Evolutionary conservation across 2,888 invertebrate species (phyloP).

Genomic region (Nymphalis polychloros): DNA sequence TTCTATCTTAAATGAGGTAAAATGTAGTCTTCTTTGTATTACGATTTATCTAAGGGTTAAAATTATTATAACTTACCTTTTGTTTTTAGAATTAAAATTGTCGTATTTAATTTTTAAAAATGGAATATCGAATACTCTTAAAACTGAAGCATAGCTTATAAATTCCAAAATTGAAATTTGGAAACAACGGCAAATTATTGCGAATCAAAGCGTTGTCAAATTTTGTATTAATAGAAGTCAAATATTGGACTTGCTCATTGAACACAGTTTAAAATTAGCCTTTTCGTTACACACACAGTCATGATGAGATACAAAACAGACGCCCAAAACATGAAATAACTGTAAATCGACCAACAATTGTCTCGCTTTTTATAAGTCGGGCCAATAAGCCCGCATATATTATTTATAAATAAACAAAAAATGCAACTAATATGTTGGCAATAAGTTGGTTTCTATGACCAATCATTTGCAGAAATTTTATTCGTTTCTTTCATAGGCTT

Average conservation of each 20-base stretch:
- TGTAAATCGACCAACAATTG: too few relatives aligned
- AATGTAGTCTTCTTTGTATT: slow-evolving; percentile 12
- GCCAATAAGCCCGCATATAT: slow-evolving; percentile 1
- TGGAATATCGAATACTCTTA: neutral
- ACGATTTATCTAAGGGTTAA: neutral
- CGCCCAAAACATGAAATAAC: neutral
- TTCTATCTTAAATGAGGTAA: slow-evolving; percentile 27
- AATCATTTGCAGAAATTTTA: neutral
- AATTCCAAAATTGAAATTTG: neutral
- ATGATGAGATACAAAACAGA: slow-evolving; percentile 17
- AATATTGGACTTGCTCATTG: slow-evolving; percentile 24
- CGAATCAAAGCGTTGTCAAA: slow-evolving; percentile 5
- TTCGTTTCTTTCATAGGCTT: too few relatives aligned
- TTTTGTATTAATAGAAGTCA: slow-evolving; percentile 16
- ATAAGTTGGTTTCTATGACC: neutral
- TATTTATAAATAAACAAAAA: neutral
- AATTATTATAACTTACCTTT: neutral
- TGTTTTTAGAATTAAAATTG: neutral
- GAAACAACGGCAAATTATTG: neutral
- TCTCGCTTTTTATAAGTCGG: neutral
- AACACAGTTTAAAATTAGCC: slow-evolving; percentile 41
- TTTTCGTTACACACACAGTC: slow-evolving; percentile 26
- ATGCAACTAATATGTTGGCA: neutral
- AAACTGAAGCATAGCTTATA: slow-evolving; percentile 1
- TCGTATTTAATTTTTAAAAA: neutral